phyloP scores from a whole-genome alignment of 1,140 invertebrate species.

The Diorhabda sublineata region DNA sequence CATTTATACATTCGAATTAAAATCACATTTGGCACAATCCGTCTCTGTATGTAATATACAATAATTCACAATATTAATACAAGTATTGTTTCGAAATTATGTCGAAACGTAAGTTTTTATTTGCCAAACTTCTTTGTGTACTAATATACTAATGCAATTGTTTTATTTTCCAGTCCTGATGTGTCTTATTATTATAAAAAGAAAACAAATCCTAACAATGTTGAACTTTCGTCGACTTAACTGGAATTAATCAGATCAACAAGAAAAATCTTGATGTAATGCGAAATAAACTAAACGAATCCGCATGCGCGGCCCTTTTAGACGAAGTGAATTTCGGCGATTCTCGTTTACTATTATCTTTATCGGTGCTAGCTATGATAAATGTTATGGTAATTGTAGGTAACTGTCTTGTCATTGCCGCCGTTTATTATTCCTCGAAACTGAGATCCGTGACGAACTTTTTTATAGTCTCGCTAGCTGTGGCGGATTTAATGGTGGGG shows the following conservation, averaged over 20 bases:
- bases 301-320: conserved; percentile 68
- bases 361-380: conserved; percentile 74
- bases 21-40: too few relatives aligned
- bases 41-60: too few relatives aligned
- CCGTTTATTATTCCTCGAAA: conserved; percentile 83
- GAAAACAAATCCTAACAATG: too few relatives aligned
- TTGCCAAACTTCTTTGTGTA: too few relatives aligned
- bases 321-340: conserved; percentile 74
- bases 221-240: too few relatives aligned
- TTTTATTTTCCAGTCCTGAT: too few relatives aligned
- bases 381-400: conserved; percentile 83
- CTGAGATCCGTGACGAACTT: conserved; percentile 90
- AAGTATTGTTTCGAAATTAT: too few relatives aligned
- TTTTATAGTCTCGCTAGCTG: conserved; percentile 90
- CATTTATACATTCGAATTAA: too few relatives aligned
- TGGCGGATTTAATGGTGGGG: conserved; percentile 88
- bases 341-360: conserved; percentile 64
- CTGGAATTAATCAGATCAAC: background rate
- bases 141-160: too few relatives aligned
- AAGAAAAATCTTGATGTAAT: conserved; percentile 31
- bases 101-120: too few relatives aligned
- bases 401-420: conserved; percentile 87
- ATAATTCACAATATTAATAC: too few relatives aligned
- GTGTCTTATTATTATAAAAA: too few relatives aligned
- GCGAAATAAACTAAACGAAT: conserved; percentile 59